Conservation (phyloP, 2,113 vertebrate genomes). For the Vombatus ursinus region DNA sequence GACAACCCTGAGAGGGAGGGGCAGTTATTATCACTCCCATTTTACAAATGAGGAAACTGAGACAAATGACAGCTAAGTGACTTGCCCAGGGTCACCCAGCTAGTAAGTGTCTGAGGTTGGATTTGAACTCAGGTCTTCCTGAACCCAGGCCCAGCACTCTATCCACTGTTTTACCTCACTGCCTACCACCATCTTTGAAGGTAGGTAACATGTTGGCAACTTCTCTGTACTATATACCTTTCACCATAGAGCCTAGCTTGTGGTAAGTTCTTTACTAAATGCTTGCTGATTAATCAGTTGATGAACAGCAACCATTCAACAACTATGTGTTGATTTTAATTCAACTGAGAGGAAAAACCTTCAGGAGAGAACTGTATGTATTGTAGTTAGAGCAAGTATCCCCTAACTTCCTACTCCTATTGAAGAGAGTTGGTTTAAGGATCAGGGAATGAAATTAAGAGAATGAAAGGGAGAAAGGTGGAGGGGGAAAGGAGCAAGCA, state of each 20-base stretch:
- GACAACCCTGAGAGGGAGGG: neutral
- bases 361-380: neutral
- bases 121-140: neutral
- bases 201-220: neutral
- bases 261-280: neutral
- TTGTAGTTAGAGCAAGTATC: neutral
- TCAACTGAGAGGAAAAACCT: neutral
- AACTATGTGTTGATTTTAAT: neutral
- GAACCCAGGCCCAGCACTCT: neutral
- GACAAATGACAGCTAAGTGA: neutral
- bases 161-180: neutral
- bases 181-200: neutral
- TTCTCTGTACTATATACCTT: neutral
- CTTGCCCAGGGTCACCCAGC: neutral
- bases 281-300: neutral
- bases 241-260: neutral
- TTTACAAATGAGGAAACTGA: neutral
- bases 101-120: neutral
- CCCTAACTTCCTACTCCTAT: neutral
- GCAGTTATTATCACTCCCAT: neutral
- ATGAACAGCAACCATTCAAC: neutral
- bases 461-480: neutral
- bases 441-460: neutral
- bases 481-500: neutral
- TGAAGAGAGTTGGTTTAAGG: neutral